These are phyloP conservation scores for Istiophorus platypterus DNA, from an alignment of 2,113 vertebrate genomes.

Conservation along the genomic window DNA sequence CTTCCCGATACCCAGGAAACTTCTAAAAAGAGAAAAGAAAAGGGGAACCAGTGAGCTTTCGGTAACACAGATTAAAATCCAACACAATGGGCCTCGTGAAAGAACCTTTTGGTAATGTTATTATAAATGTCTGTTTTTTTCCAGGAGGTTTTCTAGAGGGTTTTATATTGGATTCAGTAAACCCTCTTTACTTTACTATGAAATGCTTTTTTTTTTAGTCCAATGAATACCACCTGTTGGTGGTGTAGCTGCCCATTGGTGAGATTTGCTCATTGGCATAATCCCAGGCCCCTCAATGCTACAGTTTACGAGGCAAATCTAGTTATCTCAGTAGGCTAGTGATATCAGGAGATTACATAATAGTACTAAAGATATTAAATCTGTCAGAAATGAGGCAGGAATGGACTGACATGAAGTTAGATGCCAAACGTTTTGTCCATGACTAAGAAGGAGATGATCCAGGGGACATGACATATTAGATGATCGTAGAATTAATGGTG, in stretches of 20 bases:
- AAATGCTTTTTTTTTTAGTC: background rate
- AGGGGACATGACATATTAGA: background rate
- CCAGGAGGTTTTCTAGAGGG: background rate
- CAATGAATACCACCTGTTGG: background rate
- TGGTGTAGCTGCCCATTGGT: background rate
- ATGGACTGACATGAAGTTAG: background rate
- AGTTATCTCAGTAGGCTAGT: background rate
- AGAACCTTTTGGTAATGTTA: background rate
- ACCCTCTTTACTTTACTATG: background rate
- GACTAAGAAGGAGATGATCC: background rate
- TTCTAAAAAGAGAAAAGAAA: slow-evolving; percentile 73
- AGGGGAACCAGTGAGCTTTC: background rate
- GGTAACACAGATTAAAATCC: background rate
- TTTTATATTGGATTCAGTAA: background rate
- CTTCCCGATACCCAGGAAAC: slow-evolving; percentile 88
- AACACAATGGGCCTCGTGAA: background rate
- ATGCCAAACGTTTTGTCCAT: background rate
- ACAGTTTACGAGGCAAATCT: background rate
- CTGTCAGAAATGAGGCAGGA: slow-evolving; percentile 6
- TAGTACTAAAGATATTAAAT: background rate
- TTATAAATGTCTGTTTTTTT: background rate
- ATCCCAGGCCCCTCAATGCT: background rate
- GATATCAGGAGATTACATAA: background rate
- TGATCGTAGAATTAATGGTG: background rate
- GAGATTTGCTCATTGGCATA: background rate